Evolutionary conservation across 2,113 vertebrate genomes (phyloP).

Genomic region (Laticauda colubrina): DNA sequence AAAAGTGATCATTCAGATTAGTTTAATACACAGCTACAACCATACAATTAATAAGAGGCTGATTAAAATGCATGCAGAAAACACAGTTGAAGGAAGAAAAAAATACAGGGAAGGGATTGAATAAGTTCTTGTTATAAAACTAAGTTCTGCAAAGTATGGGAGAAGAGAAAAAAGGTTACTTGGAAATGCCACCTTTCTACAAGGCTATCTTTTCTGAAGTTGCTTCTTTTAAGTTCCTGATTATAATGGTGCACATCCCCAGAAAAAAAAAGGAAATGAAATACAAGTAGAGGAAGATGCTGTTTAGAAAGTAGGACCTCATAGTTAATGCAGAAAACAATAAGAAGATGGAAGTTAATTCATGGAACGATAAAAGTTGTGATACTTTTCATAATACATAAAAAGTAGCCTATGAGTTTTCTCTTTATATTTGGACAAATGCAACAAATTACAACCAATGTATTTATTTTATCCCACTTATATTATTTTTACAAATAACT

Average conservation of each 20-base stretch:
- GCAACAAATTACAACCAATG: neutral
- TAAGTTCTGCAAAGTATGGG: neutral
- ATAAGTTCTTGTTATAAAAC: neutral
- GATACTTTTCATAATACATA: neutral
- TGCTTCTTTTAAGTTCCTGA: neutral
- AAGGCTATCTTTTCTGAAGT: neutral
- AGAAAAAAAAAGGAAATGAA: neutral
- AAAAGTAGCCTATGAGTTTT: neutral
- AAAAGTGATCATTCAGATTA: constrained; percentile 4
- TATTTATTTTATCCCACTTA: neutral
- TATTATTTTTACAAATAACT: too few relatives aligned
- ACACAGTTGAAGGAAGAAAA: neutral
- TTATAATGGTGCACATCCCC: neutral
- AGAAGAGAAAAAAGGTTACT: neutral
- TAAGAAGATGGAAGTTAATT: neutral
- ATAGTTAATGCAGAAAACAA: neutral
- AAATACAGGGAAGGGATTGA: neutral
- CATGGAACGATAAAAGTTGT: neutral
- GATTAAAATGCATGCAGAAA: neutral
- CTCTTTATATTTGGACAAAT: neutral
- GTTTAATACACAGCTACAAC: neutral
- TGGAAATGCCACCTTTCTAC: neutral
- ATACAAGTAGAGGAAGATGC: neutral
- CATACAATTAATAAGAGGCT: neutral
- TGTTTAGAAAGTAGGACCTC: neutral